phyloP scores from a whole-genome alignment of 2,888 invertebrate species.

The Phaedon cochleariae region DNA sequence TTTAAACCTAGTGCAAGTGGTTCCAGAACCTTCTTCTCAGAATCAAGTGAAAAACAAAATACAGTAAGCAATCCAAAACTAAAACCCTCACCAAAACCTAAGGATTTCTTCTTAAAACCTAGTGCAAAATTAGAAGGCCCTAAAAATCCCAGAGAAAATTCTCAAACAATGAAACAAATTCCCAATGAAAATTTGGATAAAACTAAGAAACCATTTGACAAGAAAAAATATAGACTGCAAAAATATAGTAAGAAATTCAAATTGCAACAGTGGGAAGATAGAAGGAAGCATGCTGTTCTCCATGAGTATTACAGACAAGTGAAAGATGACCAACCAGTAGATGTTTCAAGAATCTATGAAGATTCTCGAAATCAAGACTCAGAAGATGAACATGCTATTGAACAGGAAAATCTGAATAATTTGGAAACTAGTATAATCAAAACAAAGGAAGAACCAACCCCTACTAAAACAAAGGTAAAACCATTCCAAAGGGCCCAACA shows the following conservation, averaged over 20 bases:
- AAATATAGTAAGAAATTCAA: constrained; percentile 77
- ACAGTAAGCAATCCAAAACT: not conserved
- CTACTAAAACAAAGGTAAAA: constrained; percentile 35
- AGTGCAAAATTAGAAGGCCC: not conserved
- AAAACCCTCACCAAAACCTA: no score
- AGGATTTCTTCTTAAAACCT: constrained; percentile 21
- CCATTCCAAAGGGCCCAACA: constrained; percentile 65
- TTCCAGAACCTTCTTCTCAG: constrained; percentile 28
- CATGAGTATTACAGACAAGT: constrained; percentile 68
- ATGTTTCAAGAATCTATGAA: constrained; percentile 64
- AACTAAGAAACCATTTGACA: constrained; percentile 71
- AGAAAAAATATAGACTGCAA: constrained; percentile 71
- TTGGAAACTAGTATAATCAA: constrained; percentile 27
- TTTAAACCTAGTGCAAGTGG: constrained; percentile 19
- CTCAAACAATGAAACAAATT: constrained; percentile 3
- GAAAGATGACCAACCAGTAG: constrained; percentile 61
- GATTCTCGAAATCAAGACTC: constrained; percentile 44
- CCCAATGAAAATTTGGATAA: not conserved
- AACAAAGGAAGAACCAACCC: constrained; percentile 9
- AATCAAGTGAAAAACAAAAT: not conserved
- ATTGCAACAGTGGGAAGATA: constrained; percentile 74
- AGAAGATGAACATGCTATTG: constrained; percentile 26
- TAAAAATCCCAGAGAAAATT: constrained; percentile 9
- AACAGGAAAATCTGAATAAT: constrained; percentile 44
- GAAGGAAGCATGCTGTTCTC: constrained; percentile 67